Conservation (phyloP, 2,797 vertebrate genomes). For the Molossus molossus region DNA sequence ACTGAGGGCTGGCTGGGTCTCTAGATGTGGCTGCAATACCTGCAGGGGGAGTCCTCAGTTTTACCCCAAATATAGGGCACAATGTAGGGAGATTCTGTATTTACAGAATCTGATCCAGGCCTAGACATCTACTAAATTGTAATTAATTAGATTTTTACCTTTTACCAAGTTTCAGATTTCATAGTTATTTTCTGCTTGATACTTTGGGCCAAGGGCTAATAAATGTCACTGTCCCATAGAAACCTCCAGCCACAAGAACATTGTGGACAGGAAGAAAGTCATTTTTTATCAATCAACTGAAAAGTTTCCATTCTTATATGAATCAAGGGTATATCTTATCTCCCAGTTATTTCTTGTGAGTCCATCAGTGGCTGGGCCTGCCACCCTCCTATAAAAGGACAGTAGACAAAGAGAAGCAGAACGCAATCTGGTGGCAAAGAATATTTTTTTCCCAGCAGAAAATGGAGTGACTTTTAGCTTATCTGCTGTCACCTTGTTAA, state of each 20-base stretch:
- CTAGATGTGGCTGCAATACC: not conserved
- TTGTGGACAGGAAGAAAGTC: constrained; percentile 69
- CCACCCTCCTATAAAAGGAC: constrained; percentile 73
- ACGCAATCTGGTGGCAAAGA: constrained; percentile 75
- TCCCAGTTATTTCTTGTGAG: constrained; percentile 78
- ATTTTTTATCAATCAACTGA: constrained; percentile 73
- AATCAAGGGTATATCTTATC: constrained; percentile 80
- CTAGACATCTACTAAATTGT: constrained; percentile 63
- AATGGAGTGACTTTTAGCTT: constrained; percentile 86
- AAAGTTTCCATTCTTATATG: constrained; percentile 71
- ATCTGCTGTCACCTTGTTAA: constrained; percentile 86
- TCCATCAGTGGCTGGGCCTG: constrained; percentile 71
- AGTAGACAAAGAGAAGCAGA: constrained; percentile 80
- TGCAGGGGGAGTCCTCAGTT: constrained; percentile 11
- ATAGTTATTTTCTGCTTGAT: constrained; percentile 76
- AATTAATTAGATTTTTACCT: constrained; percentile 65
- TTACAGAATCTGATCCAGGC: constrained; percentile 42
- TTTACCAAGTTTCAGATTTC: constrained; percentile 72
- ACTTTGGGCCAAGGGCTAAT: constrained; percentile 69
- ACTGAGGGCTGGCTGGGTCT: not conserved
- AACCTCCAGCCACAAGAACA: constrained; percentile 68
- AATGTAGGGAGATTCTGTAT: constrained; percentile 19
- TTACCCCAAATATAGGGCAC: constrained; percentile 25
- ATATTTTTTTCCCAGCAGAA: constrained; percentile 81
- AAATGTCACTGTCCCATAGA: constrained; percentile 68